phyloP scores from a whole-genome alignment of 2,797 vertebrate species.

The Peromyscus eremicus region DNA sequence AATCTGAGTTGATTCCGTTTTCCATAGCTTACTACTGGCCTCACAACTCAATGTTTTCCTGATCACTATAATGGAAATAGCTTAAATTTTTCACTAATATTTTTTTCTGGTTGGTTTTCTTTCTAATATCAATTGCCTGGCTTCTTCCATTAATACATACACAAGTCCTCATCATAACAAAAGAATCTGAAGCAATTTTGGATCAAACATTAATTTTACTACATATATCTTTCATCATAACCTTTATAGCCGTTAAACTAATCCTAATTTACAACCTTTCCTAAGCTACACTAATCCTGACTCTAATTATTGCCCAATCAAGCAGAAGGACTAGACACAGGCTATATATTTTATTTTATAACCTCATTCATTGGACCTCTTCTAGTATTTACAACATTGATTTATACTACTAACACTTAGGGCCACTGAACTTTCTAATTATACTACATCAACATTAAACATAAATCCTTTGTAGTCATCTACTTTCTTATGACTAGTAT shows the following conservation, averaged over 20 bases:
- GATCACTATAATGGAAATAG: background rate
- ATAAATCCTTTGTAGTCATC: background rate
- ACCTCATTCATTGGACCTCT: background rate
- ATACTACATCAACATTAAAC: background rate
- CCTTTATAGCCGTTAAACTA: background rate
- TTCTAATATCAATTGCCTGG: background rate
- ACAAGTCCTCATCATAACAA: background rate
- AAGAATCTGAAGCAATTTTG: background rate
- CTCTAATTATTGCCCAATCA: background rate
- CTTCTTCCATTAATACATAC: background rate
- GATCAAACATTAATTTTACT: background rate
- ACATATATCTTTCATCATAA: background rate
- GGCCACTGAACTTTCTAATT: background rate
- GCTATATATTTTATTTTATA: conserved; percentile 6
- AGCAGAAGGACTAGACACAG: background rate
- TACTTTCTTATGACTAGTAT: background rate
- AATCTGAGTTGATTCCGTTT: background rate
- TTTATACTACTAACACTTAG: background rate
- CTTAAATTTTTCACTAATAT: background rate
- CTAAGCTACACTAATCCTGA: background rate
- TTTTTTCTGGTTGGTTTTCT: background rate
- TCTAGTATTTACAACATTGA: background rate
- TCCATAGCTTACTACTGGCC: background rate
- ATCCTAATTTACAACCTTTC: background rate
- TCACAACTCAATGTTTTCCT: background rate